phyloP scores from a whole-genome alignment of 2,888 invertebrate species.

The Leptogaster cylindrica region DNA sequence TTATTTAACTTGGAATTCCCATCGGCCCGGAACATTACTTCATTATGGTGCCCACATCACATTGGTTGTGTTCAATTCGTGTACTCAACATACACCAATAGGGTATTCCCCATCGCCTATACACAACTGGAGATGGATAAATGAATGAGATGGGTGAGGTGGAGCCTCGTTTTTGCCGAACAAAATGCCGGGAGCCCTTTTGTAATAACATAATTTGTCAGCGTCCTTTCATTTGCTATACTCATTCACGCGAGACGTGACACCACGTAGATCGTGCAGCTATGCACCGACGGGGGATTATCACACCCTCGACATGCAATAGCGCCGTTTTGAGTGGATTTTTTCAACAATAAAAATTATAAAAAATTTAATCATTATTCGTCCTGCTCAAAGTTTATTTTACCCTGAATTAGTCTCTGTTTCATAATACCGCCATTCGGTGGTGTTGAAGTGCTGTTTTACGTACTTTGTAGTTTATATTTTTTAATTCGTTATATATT shows the following conservation, averaged over 20 bases:
- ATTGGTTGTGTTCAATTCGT: constrained; percentile 4
- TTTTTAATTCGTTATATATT: too few relatives aligned
- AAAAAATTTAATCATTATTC: too few relatives aligned
- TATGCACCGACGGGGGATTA: constrained; percentile 35
- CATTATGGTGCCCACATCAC: constrained; percentile 21
- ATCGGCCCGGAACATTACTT: not conserved
- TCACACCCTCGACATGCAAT: constrained; percentile 32
- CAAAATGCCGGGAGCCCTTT: constrained; percentile 3
- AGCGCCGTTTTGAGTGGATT: constrained; percentile 21
- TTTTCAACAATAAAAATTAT: not conserved
- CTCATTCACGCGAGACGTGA: constrained; percentile 37
- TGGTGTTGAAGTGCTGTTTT: too few relatives aligned
- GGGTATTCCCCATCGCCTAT: too few relatives aligned
- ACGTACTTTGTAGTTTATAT: too few relatives aligned
- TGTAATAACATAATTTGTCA: constrained; percentile 39
- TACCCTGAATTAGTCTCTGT: too few relatives aligned
- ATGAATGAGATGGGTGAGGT: not conserved
- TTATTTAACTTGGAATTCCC: constrained; percentile 14
- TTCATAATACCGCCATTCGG: too few relatives aligned
- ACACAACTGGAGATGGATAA: not conserved
- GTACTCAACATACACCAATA: not conserved
- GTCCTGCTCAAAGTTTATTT: too few relatives aligned
- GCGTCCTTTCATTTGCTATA: constrained; percentile 36
- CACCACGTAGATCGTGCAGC: constrained; percentile 29
- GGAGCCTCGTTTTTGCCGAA: not conserved